Percentiles rank a stretch among this genome's conserved stretches.
Evolutionary conservation across 64 coral and sea anemone species (phyloP).

Genomic region (Acropora yongei): DNA sequence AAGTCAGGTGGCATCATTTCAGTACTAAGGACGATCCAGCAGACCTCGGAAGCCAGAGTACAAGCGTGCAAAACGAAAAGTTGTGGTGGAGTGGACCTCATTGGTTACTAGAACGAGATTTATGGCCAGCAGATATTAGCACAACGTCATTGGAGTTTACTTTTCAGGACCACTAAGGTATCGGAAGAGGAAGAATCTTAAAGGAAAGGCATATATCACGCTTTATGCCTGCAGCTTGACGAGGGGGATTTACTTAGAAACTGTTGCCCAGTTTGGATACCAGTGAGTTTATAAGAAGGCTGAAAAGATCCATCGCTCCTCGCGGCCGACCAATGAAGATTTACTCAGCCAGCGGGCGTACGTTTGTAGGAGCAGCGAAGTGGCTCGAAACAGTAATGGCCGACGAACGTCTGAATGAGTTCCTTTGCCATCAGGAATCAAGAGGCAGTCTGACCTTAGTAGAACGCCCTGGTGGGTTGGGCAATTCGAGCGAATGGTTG

Average conservation of each 20-base stretch:
- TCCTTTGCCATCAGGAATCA: too few species aligned
- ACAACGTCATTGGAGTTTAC: constrained; percentile 18
- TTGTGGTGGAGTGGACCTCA: not conserved
- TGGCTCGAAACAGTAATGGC: not conserved
- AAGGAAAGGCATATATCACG: constrained; percentile 65
- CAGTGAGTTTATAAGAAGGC: not conserved
- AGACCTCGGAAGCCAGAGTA: not conserved
- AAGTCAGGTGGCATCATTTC: not conserved
- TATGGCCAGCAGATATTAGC: not conserved
- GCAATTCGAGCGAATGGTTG: too few species aligned
- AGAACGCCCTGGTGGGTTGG: too few species aligned
- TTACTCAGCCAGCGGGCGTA: not conserved
- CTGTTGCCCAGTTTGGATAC: not conserved
- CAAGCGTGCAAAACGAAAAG: not conserved
- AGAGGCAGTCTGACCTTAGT: too few species aligned
- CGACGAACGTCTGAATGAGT: too few species aligned
- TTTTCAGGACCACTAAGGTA: constrained; percentile 42
- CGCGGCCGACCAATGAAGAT: not conserved
- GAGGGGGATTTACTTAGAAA: constrained; percentile 49
- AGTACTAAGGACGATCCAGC: not conserved
- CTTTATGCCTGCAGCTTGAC: constrained; percentile 58
- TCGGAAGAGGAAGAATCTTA: not conserved
- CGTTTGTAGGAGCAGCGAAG: not conserved
- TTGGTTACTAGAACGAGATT: not conserved
- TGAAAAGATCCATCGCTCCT: constrained; percentile 20